Evolutionary conservation across 2,888 invertebrate species (phyloP).

Genomic region (Drosophila borborema): DNA sequence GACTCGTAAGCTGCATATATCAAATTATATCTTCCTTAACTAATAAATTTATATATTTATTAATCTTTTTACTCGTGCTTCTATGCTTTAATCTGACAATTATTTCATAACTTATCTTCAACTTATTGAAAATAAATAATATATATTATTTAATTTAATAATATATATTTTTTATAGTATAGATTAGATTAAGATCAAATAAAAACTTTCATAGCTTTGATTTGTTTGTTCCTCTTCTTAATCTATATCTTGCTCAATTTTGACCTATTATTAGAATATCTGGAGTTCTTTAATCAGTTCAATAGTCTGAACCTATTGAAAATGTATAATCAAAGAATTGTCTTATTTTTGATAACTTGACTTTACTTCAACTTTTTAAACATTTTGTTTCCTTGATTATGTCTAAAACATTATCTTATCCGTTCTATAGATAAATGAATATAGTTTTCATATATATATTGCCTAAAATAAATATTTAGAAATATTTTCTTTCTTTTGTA

Average conservation of each 20-base stretch:
- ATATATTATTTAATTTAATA: too few species aligned
- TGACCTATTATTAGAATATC: background rate
- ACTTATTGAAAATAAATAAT: too few species aligned
- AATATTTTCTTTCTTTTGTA: background rate
- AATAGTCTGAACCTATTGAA: background rate
- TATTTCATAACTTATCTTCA: too few species aligned
- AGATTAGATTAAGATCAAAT: too few species aligned
- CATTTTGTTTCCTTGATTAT: background rate
- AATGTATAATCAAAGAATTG: background rate
- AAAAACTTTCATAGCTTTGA: background rate
- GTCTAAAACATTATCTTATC: background rate
- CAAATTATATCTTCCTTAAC: too few species aligned
- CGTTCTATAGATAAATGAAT: background rate
- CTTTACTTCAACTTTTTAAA: background rate
- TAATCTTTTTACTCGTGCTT: too few species aligned
- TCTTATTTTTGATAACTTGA: background rate
- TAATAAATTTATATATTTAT: too few species aligned
- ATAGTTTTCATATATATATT: background rate
- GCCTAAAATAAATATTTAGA: too few species aligned
- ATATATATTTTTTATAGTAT: too few species aligned
- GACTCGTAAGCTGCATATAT: too few species aligned
- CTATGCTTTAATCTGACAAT: too few species aligned
- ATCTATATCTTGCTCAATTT: background rate
- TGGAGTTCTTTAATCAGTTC: background rate
- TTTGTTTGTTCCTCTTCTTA: background rate